Evolutionary conservation across 2,888 invertebrate species (phyloP).

Genomic region (Polyommatus icarus): DNA sequence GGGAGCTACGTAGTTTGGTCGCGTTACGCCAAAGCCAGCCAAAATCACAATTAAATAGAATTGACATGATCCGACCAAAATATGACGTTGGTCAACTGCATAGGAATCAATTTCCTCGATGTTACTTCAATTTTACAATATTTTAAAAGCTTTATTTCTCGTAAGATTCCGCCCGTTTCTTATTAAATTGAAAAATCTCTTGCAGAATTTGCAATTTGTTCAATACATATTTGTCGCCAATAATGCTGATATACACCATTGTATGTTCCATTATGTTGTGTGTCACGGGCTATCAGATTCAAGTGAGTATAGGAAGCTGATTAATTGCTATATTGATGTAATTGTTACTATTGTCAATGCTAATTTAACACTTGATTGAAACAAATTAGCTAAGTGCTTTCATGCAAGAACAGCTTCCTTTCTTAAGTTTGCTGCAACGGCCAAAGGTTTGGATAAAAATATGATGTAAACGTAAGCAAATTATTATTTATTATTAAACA

Average conservation of each 20-base stretch:
- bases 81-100: too few species aligned
- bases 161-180: neutral
- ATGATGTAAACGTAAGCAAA: too few species aligned
- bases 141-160: neutral
- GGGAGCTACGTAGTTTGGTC: too few species aligned
- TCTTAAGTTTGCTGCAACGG: too few species aligned
- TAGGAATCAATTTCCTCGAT: too few species aligned
- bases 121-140: neutral
- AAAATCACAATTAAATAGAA: too few species aligned
- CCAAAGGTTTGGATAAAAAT: too few species aligned
- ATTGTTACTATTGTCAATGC: neutral
- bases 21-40: too few species aligned
- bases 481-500: too few species aligned
- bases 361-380: neutral
- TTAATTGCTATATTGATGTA: neutral
- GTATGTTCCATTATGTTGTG: conserved; percentile 17
- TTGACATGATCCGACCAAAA: too few species aligned
- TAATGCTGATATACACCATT: conserved; percentile 19
- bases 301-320: neutral
- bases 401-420: too few species aligned
- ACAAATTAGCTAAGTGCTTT: neutral
- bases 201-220: conserved; percentile 14
- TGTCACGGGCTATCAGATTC: conserved; percentile 14
- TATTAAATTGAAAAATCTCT: neutral
- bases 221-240: conserved; percentile 9